phyloP scores from a whole-genome alignment of 1,140 invertebrate genomes.

The Drosophila saltans region DNA sequence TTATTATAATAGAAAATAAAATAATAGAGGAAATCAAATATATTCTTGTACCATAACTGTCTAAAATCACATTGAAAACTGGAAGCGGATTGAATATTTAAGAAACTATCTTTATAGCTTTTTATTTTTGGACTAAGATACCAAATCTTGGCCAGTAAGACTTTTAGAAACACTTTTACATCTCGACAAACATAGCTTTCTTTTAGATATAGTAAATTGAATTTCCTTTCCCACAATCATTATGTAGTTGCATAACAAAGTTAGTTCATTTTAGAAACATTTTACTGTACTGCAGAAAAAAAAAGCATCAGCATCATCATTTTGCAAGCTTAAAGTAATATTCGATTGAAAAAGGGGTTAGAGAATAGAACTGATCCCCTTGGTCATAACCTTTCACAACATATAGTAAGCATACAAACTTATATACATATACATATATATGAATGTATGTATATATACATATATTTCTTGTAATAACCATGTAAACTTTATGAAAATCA shows the following conservation, averaged over 20 bases:
- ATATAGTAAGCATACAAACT: background rate
- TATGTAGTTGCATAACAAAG: background rate
- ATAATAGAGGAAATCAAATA: too few species aligned
- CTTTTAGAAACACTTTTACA: too few species aligned
- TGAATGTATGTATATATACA: background rate
- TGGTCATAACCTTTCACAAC: background rate
- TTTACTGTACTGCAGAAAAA: background rate
- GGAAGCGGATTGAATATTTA: too few species aligned
- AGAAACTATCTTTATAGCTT: too few species aligned
- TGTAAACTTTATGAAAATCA: slow-evolving; percentile 82
- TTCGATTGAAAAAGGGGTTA: slow-evolving; percentile 1
- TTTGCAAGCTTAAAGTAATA: slow-evolving; percentile 4
- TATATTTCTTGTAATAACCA: slow-evolving; percentile 57
- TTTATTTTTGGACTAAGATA: too few species aligned
- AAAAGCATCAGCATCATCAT: background rate
- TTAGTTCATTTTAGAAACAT: background rate
- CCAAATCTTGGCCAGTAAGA: too few species aligned
- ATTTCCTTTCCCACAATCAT: too few species aligned
- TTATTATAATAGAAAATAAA: too few species aligned
- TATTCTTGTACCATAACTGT: too few species aligned
- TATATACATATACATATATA: background rate
- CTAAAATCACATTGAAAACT: too few species aligned
- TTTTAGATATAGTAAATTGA: too few species aligned
- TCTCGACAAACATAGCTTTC: too few species aligned
- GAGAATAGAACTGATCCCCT: slow-evolving; percentile 4